Evolutionary conservation across 2,888 invertebrate species (phyloP), one percentile per base, ranked within the genome.

Genomic region (Acrocyrtus sp.): DNA sequence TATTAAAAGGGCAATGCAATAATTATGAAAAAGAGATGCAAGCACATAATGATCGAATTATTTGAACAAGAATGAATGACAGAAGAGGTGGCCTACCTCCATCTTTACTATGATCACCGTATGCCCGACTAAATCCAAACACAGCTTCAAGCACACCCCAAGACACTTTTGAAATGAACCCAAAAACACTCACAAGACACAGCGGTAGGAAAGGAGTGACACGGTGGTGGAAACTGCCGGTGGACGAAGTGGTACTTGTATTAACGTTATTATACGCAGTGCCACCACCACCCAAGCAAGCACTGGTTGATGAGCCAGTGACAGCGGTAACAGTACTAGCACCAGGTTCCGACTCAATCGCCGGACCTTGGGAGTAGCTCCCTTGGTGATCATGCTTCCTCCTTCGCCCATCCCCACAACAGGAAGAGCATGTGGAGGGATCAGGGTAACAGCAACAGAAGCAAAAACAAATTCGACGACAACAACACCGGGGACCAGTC

Each of bases 131-230:
- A 57, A 78, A 72, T 10, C 81, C 81, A 41, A 81, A 76, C 21
- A 80, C 61, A 48, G 77, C 77, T 39, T 81, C 81, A 17, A 81
- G 56, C 24, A 80, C 47, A 69, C 81, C 78, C 77, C 80, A 81
- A 62, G 78, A 81, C n/a, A 79, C 69, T 74, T 80, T 81, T 0
- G 77, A 75, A 72, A 81, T 74, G 60, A 81, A 80, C 10, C 77
- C 81, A 10, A 79, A 62, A n/a, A 78, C 45, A 73, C 76, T 77
- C 26, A 77, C 75, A 65, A 81, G 48, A 69, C 78, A 76, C 61
- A 73, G 67, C 54, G 80, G 80, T 61, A 80, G 41, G 22, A 68
- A 62, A 15, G 72, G 60, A 27, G 73, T 68, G 8, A 78, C 58
- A 43, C 76, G 48, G 21, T 62, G 53, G 12, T 62, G 61, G 73